Percentiles rank a stretch among this genome's conserved stretches.
Conservation (phyloP, 1,140 invertebrate species). For the Latrodectus geometricus region DNA sequence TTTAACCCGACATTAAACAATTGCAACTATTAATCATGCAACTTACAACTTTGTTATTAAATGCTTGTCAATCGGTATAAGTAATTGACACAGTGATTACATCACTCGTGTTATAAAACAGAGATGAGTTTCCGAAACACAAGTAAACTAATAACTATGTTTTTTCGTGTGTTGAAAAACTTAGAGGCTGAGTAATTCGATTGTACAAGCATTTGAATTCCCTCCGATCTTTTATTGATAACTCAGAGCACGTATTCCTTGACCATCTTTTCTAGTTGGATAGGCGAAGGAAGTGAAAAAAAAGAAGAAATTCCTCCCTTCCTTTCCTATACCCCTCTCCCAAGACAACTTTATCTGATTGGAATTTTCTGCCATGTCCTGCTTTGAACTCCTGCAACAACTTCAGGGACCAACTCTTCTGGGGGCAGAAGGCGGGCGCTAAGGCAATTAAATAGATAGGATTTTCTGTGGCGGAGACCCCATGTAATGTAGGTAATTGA, state of each 20-base stretch:
- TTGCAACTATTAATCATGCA: too few species aligned
- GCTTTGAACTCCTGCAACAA: slow-evolving; percentile 32
- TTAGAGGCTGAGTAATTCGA: slow-evolving; percentile 5
- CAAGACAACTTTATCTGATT: slow-evolving; percentile 56
- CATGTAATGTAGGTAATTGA: slow-evolving; percentile 45
- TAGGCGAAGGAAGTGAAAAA: not conserved
- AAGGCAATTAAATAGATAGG: slow-evolving; percentile 56
- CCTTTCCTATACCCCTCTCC: not conserved
- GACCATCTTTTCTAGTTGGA: slow-evolving; percentile 15
- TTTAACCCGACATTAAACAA: too few species aligned
- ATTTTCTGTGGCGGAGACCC: slow-evolving; percentile 2
- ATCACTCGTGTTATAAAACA: too few species aligned
- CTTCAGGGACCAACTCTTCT: slow-evolving; percentile 19
- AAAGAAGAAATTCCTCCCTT: not conserved
- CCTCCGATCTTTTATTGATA: slow-evolving; percentile 7
- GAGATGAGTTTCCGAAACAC: too few species aligned
- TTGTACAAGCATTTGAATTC: slow-evolving; percentile 42
- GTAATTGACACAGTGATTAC: too few species aligned
- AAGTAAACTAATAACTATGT: too few species aligned
- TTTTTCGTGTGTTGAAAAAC: too few species aligned
- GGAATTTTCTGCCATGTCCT: slow-evolving; percentile 25
- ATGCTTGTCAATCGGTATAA: too few species aligned
- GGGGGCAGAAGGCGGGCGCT: slow-evolving; percentile 1
- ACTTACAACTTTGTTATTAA: too few species aligned
- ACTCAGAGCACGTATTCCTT: slow-evolving; percentile 28